Base-by-base conservation (phyloP, 2,113 vertebrate genomes). In the Sialia sialis region DNA sequence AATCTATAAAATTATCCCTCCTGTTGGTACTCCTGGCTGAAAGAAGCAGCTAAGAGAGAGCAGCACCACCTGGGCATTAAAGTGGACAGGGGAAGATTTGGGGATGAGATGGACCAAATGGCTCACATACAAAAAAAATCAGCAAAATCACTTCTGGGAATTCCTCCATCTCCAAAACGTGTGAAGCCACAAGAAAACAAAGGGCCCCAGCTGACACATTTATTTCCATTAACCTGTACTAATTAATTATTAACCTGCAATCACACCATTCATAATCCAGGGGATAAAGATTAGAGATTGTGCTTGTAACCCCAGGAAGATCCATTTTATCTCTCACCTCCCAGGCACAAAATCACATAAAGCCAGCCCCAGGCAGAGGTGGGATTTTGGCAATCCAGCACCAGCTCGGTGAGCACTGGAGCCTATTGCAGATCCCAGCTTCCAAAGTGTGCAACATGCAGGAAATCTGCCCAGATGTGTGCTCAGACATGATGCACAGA, bases 171-270 rank as follows among this genome's bases (percentile, higher is more conserved):
- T 82, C 62, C 54, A 87, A 79, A 94, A 29, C 1, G 7, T 8
- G 16, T n/a, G 48, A 87, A 62, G n/a, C 73, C 2, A 1, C 13
- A 59, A 49, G 64, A 78, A 81, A 90, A 26, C 44, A 77, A 84
- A 81, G 44, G 26, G 30, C 10, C 67, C 22, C 27, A 30, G 56
- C 68, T 92, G 73, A 38, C 44, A 46, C 4, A 2, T 63, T 43
- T 13, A 32, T 89, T 64, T 81, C 36, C 69, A 49, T 78, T 64
- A 78, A 78, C 56, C 15, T 74, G 46, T 36, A 13, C 36, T 63
- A 60, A 60, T 67, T 92, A 87, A 91, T 87, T 23, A 86, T 93
- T 93, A 94, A 80, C 36, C 85, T 67, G 55, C n/a, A 92, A 48
- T 29, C 49, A 62, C 29, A 43, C 56, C 26, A 16, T 17, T 52